Evolutionary conservation across 2,797 vertebrate species (phyloP).

Genomic region (Caiman crocodilus): DNA sequence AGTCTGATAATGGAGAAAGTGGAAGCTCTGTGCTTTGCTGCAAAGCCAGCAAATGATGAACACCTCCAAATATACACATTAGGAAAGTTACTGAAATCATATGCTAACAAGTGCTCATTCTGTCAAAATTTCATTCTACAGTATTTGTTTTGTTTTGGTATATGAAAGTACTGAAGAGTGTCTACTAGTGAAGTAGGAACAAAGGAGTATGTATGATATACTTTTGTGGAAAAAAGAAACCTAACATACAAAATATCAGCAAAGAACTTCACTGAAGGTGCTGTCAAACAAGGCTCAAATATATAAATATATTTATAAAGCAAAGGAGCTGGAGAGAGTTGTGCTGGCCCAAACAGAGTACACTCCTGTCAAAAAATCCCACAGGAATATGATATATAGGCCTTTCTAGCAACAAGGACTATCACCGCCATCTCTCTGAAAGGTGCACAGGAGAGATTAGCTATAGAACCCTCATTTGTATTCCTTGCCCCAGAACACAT

Average conservation of each 20-base stretch:
- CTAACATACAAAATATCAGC: neutral
- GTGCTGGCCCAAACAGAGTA: neutral
- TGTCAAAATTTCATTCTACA: neutral
- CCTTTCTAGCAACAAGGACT: conserved; percentile 2
- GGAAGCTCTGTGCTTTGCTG: neutral
- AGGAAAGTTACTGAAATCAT: neutral
- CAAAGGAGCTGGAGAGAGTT: neutral
- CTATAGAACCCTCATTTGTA: neutral
- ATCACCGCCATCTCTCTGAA: neutral
- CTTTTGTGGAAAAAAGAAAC: neutral
- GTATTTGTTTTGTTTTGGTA: neutral
- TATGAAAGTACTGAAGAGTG: neutral
- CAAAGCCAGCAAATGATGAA: conserved; percentile 8
- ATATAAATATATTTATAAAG: neutral
- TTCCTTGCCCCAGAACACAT: neutral
- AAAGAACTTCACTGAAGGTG: neutral
- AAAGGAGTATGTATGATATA: neutral
- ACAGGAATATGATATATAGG: neutral
- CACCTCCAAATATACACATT: neutral
- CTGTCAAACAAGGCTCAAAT: neutral
- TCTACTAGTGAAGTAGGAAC: neutral
- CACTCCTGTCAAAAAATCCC: neutral
- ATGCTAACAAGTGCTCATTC: neutral
- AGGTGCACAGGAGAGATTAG: neutral
- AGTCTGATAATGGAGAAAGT: neutral